Evolutionary conservation across 2,888 invertebrate species (phyloP), one percentile per base, ranked within the genome.

Genomic region (Eilema griseolum): DNA sequence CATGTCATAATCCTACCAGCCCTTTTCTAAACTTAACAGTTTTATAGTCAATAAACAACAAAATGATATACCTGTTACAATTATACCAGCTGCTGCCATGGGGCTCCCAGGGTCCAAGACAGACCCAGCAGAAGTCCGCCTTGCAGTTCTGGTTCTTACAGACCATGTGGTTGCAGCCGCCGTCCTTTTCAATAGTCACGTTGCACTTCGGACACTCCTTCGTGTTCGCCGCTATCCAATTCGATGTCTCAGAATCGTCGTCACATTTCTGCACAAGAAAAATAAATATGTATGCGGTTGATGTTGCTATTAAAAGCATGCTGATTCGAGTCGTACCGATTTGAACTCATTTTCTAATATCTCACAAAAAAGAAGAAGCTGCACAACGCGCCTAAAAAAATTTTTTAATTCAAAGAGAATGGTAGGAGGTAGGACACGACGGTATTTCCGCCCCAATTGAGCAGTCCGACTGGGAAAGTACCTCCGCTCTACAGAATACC

Each of bases 81-180:
- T 98, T 99, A 93, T 99, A 99, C 99, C 99, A 99, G 76, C 98
- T 98, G 79, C 99, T 98, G 67, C 99, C 99, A 87, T 99, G 99
- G 0, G 99, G 99, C 90, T 99, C 99, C 99, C 99, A 99, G 57
- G 99, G 98, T 31, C 99, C 99, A 74, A 99, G 96, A 91, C 99
- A 99, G 37, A 99, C 99, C 99, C 99, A 99, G 95, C 99, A 99
- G 95, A 99, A 99, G 93, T 99, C 99, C 63, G 98, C 97, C 93
- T 98, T 98, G 93, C 99, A 99, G 92, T 98, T 98, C 95, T 98
- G 98, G 96, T 99, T 99, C 95, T 99, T 99, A 96, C 99, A 99
- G 67, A 98, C 98, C 99, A 99, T 99, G 94, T 99, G 99, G 95
- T 99, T 99, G 93, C 99, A 99, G 66, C 99, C 99, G 75, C 99